Evolutionary conservation across 1,140 invertebrate genomes (phyloP).

Genomic region (Monomorium pharaonis): DNA sequence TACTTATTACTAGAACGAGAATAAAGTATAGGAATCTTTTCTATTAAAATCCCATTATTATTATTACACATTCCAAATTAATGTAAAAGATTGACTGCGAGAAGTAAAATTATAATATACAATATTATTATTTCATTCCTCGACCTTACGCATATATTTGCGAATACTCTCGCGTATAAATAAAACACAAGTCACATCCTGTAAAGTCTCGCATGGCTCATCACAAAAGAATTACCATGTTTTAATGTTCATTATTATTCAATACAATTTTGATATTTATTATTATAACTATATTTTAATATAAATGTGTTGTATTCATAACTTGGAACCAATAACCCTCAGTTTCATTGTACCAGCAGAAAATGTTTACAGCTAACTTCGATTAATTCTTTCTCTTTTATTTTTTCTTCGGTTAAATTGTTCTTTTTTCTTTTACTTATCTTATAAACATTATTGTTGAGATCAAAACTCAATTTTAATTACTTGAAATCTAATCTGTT

Average conservation of each 20-base stretch:
- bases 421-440: not conserved
- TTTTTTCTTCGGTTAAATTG: no score
- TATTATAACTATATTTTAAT: no score
- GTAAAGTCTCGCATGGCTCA: not conserved
- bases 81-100: not conserved
- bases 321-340: not conserved
- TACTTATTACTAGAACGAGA: not conserved
- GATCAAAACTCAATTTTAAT: not conserved
- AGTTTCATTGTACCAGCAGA: not conserved
- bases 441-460: not conserved
- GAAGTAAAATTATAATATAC: not conserved
- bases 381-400: not conserved
- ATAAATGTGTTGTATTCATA: not conserved
- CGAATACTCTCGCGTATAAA: slow-evolving; percentile 2
- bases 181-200: not conserved
- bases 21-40: no score
- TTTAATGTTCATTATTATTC: not conserved
- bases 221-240: not conserved
- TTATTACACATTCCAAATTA: not conserved
- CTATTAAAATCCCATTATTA: no score
- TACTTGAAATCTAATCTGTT: not conserved
- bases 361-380: no score
- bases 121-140: slow-evolving; percentile 1
- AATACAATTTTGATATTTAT: no score
- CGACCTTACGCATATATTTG: not conserved